Percentiles rank a stretch among this genome's conserved stretches.
These are phyloP conservation scores for Sebastes fasciatus DNA, from an alignment of 2,113 vertebrate genomes.

Conservation along the genomic window DNA sequence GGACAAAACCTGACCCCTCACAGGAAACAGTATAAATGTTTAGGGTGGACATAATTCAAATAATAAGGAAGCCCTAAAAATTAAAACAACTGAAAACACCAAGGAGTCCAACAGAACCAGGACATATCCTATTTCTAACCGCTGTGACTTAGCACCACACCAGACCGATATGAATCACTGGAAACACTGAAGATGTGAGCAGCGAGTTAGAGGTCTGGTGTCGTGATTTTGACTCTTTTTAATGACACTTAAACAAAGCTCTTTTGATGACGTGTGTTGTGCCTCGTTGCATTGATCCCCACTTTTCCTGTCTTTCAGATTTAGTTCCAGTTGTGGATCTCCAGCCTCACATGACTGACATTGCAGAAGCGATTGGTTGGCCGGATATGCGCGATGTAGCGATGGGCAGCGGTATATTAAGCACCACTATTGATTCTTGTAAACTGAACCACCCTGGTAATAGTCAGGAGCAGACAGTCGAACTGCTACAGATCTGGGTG, in stretches of 20 bases:
- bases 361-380: constrained; percentile 57
- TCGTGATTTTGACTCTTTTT: background rate
- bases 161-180: background rate
- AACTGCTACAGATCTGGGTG: constrained; percentile 15
- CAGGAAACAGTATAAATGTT: no score
- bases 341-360: background rate
- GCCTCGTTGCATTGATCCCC: background rate
- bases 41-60: no score
- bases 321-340: constrained; percentile 9
- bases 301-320: background rate
- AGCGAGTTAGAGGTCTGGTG: background rate
- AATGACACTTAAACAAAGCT: background rate
- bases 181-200: background rate
- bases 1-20: no score
- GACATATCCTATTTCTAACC: background rate
- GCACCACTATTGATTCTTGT: rapidly evolving
- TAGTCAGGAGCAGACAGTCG: background rate
- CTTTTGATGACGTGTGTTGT: background rate
- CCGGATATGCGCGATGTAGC: constrained; percentile 38
- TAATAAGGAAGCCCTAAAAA: no score
- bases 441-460: rapidly evolving
- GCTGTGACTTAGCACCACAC: background rate
- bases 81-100: no score
- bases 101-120: no score
- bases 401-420: rapidly evolving